Evolutionary conservation across 2,888 invertebrate genomes (phyloP), one percentile per base, ranked within the genome.

Genomic region (Apamea sordens): DNA sequence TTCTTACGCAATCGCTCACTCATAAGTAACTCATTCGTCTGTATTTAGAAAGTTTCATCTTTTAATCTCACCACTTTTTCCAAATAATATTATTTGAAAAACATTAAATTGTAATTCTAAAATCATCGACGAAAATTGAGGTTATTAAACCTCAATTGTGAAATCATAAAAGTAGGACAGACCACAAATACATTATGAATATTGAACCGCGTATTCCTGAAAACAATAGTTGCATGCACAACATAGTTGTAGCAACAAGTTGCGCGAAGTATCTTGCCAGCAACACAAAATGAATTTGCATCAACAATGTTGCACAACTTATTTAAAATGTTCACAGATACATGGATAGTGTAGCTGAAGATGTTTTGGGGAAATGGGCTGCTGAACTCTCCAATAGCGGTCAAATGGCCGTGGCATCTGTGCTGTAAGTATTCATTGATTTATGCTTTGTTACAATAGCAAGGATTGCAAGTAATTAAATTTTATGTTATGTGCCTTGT

Each of bases 281-380:
- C 24, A 75, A 47, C 13, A 69, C 47, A 28, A 18, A 59, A 2
- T 13, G 7, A 50, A n/a, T 21, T 28, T 50, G 6, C 47, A 10
- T 36, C 59, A 28, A 61, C n/a, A 3, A 63, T 63, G 11, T 61
- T 64, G 24, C n/a, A 28, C 7, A 50, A 28, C 24, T 77, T 18
- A 41, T 36, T 50, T 21, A 36, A 65, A 47, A 56, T 76, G 36
- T 78, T 76, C 84, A 95, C 88, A 96, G 96, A 71, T 94, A 96
- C 82, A 94, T 96, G 93, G 95, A 96, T 75, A 95, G 93, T 73
- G 90, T 96, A 69, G 96, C 95, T 0, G 89, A 93, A 50, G 92
- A 94, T 2, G 89, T 91, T 2, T 85, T 96, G 13, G 53, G 65
- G 0, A 80, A 87, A 61, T 96, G 96, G 96, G 92, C 92, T 0